phyloP scores from a whole-genome alignment of 23 tunicate genomes.

The Halocynthia roretzi region DNA sequence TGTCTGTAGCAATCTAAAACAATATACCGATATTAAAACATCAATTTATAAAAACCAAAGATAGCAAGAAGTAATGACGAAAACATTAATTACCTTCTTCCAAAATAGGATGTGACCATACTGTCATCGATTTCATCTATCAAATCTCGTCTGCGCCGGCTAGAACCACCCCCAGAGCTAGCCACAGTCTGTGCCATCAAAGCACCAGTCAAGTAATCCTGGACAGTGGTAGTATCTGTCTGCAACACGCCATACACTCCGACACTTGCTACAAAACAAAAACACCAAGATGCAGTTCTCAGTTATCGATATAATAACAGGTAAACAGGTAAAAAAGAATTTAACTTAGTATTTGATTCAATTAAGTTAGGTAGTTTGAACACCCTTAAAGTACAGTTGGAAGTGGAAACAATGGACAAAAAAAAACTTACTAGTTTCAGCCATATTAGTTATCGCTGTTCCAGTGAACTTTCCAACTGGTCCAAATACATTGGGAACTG shows the following conservation, averaged over 20 bases:
- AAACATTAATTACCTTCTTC: conserved; percentile 11
- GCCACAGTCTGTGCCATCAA: conserved; percentile 25
- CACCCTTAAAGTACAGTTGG: neutral
- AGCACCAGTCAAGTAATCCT: conserved; percentile 38
- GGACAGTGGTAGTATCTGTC: conserved; percentile 12
- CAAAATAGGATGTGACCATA: neutral
- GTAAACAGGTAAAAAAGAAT: too few species aligned
- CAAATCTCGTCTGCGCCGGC: conserved; percentile 37
- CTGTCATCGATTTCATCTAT: conserved; percentile 19
- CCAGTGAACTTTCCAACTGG: conserved; percentile 42
- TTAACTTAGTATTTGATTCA: too few species aligned
- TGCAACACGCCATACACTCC: conserved; percentile 55
- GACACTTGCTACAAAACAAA: conserved; percentile 38
- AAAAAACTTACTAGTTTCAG: conserved; percentile 45
- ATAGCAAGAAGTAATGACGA: too few species aligned
- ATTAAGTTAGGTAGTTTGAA: neutral
- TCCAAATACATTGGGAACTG: conserved; percentile 57
- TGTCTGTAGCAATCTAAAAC: conserved; percentile 13
- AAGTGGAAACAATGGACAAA: neutral
- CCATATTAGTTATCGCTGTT: conserved; percentile 33
- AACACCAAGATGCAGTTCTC: too few species aligned
- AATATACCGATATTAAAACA: neutral
- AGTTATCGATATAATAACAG: too few species aligned
- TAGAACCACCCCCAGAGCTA: neutral
- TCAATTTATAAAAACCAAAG: too few species aligned